Percentiles rank a stretch among this genome's conserved stretches.
Evolutionary conservation across 2,113 vertebrate species (phyloP).

Genomic region (Gymnorhina tibicen): DNA sequence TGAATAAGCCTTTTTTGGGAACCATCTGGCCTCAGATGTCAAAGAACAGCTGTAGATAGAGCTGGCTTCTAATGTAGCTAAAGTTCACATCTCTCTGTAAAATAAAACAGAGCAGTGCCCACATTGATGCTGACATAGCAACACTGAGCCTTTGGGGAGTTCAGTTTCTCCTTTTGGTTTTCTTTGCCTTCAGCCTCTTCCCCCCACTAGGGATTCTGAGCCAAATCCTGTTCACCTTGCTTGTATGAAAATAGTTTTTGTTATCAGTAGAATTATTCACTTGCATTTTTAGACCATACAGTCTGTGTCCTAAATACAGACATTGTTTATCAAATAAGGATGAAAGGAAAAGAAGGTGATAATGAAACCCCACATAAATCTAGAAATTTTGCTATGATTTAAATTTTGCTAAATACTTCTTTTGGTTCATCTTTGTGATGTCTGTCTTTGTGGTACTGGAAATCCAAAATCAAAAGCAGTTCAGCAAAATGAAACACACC

Average conservation of each 20-base stretch:
- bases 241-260: not conserved
- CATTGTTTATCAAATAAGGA: not conserved
- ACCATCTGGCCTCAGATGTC: conserved; percentile 46
- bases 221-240: not conserved
- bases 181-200: not conserved
- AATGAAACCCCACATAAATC: not conserved
- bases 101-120: not conserved
- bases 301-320: not conserved
- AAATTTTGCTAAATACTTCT: not conserved
- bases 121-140: not conserved
- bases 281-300: not conserved
- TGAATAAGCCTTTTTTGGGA: conserved; percentile 13
- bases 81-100: not conserved
- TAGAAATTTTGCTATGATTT: not conserved
- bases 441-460: not conserved
- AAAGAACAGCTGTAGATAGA: conserved; percentile 51
- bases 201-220: not conserved
- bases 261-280: not conserved
- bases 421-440: not conserved
- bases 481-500: not conserved
- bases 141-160: not conserved
- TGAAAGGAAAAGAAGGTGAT: not conserved
- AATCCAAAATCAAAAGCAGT: not conserved
- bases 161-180: not conserved
- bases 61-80: not conserved